Evolutionary conservation across 2,888 invertebrate genomes (phyloP).

Genomic region (Stenodema calcarata): DNA sequence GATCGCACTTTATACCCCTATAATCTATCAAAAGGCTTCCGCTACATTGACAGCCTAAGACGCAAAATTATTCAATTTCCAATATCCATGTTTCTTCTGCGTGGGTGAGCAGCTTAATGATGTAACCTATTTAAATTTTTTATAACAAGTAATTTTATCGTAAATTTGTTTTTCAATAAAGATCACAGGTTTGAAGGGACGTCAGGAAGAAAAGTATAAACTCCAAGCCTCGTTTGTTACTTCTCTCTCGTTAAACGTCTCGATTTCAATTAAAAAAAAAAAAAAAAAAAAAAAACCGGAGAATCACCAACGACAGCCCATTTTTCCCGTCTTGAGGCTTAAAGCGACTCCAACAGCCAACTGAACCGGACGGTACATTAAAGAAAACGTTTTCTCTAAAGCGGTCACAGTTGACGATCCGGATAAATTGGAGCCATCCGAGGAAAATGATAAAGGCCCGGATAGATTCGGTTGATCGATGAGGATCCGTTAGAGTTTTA

Average conservation of each 20-base stretch:
- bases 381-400: conserved; percentile 5
- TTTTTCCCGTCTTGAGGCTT: not conserved
- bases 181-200: not conserved
- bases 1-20: too few species aligned
- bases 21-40: too few species aligned
- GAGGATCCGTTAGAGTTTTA: not conserved
- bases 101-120: too few species aligned
- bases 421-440: conserved; percentile 8
- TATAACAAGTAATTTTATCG: too few species aligned
- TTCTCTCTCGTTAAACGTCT: not conserved
- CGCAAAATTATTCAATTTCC: too few species aligned
- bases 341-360: not conserved
- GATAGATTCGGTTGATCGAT: conserved; percentile 20
- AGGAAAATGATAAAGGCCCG: conserved; percentile 8
- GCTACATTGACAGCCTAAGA: too few species aligned
- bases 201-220: not conserved
- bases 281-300: too few species aligned
- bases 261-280: not conserved
- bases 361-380: not conserved
- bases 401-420: not conserved
- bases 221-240: not conserved
- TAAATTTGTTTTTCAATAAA: too few species aligned
- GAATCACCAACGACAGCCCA: not conserved
- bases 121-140: too few species aligned
- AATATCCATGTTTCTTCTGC: too few species aligned